Evolutionary conservation across 2,888 invertebrate species (phyloP), one percentile per base, ranked within the genome.

Genomic region (Drosophila robusta): DNA sequence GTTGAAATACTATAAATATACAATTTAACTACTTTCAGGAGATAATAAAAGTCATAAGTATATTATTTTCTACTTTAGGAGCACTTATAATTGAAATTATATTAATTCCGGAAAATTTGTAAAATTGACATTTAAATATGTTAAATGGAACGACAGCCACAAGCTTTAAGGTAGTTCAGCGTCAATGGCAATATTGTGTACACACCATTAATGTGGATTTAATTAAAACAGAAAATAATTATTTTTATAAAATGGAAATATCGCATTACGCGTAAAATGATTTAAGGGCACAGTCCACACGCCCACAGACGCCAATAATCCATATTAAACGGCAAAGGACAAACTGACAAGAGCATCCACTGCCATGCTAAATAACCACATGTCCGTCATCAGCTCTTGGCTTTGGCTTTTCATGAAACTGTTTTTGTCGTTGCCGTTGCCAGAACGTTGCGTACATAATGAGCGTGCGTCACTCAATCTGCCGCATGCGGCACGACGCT

Each of bases 401-500:
- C 64, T 67, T 56, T 52, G 44, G 46, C 29, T 18, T 29, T 50
- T 24, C 55, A 55, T 47, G 39, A 39, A 47, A 44, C n/a, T 57
- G 47, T 49, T 50, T 22, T 62, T 50, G 44, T 38, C 45, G 54
- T 16, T 26, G 41, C 22, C 47, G 47, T 46, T 38, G 62, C 11
- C 67, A 41, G 58, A 51, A 47, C 63, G 64, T 57, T 67, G 74
- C 70, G 68, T 72, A 72, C 81, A 84, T 87, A 83, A 83, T 87
- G 83, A 83, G 82, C 63, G 62, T 29, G 68, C 64, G 55, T 70
- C 70, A 64, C 71, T 76, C 74, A 70, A 78, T 78, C 62, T 69
- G 71, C 64, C 85, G 74, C 76, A 75, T 71, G 79, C 49, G 69
- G 66, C 60, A 42, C 26, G 56, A 16, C 18, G 46, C 42, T 26